Conservation (phyloP, 2,113 vertebrate genomes). For the Sinocyclocheilus anophthalmus region DNA sequence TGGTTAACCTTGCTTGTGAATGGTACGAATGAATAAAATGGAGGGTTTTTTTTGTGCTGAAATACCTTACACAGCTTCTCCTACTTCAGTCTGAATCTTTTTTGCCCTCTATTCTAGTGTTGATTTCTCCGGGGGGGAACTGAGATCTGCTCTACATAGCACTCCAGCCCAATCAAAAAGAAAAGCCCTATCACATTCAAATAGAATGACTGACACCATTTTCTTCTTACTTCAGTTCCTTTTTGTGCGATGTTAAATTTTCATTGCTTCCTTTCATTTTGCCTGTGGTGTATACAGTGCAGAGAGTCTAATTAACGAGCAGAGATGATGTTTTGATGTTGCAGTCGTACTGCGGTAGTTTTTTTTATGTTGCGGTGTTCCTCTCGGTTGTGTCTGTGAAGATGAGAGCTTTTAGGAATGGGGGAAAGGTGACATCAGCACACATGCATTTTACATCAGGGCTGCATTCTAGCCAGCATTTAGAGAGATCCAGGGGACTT, state of each 20-base stretch:
- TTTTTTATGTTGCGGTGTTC: neutral
- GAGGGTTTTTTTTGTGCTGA: too few relatives aligned
- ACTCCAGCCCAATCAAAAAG: constrained; percentile 13
- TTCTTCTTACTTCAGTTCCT: neutral
- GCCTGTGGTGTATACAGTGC: neutral
- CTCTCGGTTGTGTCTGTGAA: neutral
- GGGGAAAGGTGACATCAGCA: constrained; percentile 13
- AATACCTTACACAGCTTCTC: too few relatives aligned
- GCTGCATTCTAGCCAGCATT: constrained; percentile 23
- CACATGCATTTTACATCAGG: constrained; percentile 34
- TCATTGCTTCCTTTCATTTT: neutral
- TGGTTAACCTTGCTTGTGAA: too few relatives aligned
- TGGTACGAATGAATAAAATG: too few relatives aligned
- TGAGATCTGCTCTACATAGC: neutral
- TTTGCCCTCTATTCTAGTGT: too few relatives aligned
- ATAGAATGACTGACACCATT: constrained; percentile 27
- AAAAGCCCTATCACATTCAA: neutral
- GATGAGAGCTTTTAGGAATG: constrained; percentile 1
- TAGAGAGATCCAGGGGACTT: constrained; percentile 25
- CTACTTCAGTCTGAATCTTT: too few relatives aligned
- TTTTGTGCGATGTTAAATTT: constrained; percentile 1
- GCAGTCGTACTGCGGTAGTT: neutral
- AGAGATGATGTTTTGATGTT: constrained; percentile 8
- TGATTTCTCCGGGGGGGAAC: neutral
- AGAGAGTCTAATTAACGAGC: constrained; percentile 19